Evolutionary conservation across 2,888 invertebrate species (phyloP).

Genomic region (Drosophila kambysellisi): DNA sequence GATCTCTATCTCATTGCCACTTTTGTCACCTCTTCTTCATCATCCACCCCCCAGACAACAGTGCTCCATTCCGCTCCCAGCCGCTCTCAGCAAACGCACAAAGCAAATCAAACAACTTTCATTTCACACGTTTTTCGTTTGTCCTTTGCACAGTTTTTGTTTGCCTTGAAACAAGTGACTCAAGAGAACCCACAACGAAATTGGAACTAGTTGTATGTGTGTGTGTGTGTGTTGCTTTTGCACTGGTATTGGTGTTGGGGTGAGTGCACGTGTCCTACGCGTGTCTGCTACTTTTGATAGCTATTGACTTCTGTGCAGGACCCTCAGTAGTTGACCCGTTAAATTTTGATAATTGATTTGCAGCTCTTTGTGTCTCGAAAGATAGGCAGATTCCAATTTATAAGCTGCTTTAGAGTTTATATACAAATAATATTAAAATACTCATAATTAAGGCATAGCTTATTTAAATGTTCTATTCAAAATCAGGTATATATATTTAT

Average conservation of each 20-base stretch:
- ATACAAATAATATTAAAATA: neutral
- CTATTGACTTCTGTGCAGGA: conserved; percentile 60
- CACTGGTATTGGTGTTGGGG: conserved; percentile 8
- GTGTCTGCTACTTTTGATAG: conserved; percentile 73
- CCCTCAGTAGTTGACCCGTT: conserved; percentile 62
- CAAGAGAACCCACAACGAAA: conserved; percentile 36
- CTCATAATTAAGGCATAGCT: neutral
- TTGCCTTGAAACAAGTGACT: conserved; percentile 77
- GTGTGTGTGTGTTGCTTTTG: neutral
- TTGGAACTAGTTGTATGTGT: conserved; percentile 35
- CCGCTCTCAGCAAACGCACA: conserved; percentile 19
- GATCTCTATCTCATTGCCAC: conserved; percentile 39
- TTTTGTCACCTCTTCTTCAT: conserved; percentile 49
- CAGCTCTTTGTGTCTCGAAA: conserved; percentile 25
- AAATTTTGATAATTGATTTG: conserved; percentile 72
- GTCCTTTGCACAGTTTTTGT: conserved; percentile 51
- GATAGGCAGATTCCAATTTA: conserved; percentile 7
- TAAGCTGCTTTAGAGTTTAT: neutral
- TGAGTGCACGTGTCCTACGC: conserved; percentile 66
- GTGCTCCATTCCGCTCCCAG: neutral
- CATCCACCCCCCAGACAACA: conserved; percentile 7
- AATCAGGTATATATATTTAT: neutral
- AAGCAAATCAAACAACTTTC: conserved; percentile 75
- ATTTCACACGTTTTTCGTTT: conserved; percentile 78
- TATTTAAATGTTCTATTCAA: neutral